phyloP scores from a whole-genome alignment of 92 coral and sea anemone genomes.

The Porites cylindrica region DNA sequence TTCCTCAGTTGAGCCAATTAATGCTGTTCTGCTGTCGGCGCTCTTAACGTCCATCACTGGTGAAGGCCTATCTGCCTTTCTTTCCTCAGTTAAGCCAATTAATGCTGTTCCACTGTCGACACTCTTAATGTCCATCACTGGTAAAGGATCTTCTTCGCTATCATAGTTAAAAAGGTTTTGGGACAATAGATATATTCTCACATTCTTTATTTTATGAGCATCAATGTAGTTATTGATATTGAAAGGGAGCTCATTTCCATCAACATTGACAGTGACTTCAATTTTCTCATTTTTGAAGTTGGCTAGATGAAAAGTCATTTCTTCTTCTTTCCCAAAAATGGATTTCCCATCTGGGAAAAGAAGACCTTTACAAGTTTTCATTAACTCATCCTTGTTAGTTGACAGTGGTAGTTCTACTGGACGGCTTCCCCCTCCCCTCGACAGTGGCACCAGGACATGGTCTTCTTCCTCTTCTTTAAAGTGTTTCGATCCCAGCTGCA shows the following conservation, averaged over 20 bases:
- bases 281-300: slow-evolving; percentile 46
- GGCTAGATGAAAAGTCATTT: slow-evolving; percentile 45
- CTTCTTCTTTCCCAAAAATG: slow-evolving; percentile 46
- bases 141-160: slow-evolving; percentile 15
- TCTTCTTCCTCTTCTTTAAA: slow-evolving; percentile 36
- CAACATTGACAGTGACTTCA: slow-evolving; percentile 48
- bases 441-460: slow-evolving; percentile 39
- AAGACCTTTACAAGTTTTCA: slow-evolving; percentile 2
- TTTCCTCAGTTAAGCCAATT: slow-evolving; percentile 48
- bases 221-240: slow-evolving; percentile 56
- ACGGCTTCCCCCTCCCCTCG: slow-evolving; percentile 41
- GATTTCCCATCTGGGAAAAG: slow-evolving; percentile 42
- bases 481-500: slow-evolving; percentile 60
- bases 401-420: slow-evolving; percentile 4
- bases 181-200: slow-evolving; percentile 45
- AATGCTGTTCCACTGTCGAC: neutral
- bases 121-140: slow-evolving; percentile 6
- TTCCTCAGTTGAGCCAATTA: slow-evolving; percentile 49
- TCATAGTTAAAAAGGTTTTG: slow-evolving; percentile 10
- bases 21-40: neutral
- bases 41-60: slow-evolving; percentile 7
- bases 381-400: slow-evolving; percentile 1
- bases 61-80: slow-evolving; percentile 10
- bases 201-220: slow-evolving; percentile 53
- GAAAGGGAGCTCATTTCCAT: slow-evolving; percentile 37